A percentile compares a stretch with the other conserved stretches of the same genome.
These are phyloP conservation scores for Agrypnia vestita DNA, from an alignment of 1,140 invertebrate genomes.

Conservation along the genomic window DNA sequence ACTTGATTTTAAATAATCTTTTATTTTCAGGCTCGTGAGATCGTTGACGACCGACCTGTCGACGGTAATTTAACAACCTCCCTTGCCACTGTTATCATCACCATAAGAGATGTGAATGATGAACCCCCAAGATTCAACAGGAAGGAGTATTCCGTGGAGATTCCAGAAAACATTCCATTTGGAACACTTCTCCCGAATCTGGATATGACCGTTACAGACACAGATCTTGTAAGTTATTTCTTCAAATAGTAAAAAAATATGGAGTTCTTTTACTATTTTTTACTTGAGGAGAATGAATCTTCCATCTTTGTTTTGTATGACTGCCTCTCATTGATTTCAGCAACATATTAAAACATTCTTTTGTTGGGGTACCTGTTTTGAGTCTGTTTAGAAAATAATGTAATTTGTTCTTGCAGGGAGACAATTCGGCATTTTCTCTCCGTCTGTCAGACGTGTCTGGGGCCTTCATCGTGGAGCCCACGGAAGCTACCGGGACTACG, in stretches of 20 bases:
- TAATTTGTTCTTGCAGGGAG: conserved; percentile 74
- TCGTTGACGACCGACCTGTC: conserved; percentile 81
- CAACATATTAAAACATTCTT: no score
- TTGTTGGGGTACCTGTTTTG: no score
- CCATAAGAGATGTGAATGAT: conserved; percentile 95
- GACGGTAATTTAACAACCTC: conserved; percentile 80
- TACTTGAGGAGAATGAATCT: no score
- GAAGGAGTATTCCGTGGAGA: conserved; percentile 85
- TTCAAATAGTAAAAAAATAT: background rate
- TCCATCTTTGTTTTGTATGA: no score
- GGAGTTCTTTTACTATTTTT: no score
- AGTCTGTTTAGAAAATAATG: conserved; percentile 5
- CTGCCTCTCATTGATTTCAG: no score
- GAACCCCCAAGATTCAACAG: conserved; percentile 89
- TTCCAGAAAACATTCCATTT: conserved; percentile 87
- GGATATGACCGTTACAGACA: conserved; percentile 90
- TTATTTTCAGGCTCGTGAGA: conserved; percentile 78
- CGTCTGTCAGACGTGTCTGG: conserved; percentile 85
- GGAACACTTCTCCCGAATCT: conserved; percentile 87
- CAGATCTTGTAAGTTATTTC: conserved; percentile 81
- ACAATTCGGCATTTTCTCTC: conserved; percentile 86
- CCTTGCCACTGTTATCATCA: conserved; percentile 83
- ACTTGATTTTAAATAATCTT: background rate
- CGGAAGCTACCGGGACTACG: conserved; percentile 84
- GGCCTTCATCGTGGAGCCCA: conserved; percentile 88